Conservation (phyloP, 2,797 vertebrate species). For the Pygocentrus nattereri region DNA sequence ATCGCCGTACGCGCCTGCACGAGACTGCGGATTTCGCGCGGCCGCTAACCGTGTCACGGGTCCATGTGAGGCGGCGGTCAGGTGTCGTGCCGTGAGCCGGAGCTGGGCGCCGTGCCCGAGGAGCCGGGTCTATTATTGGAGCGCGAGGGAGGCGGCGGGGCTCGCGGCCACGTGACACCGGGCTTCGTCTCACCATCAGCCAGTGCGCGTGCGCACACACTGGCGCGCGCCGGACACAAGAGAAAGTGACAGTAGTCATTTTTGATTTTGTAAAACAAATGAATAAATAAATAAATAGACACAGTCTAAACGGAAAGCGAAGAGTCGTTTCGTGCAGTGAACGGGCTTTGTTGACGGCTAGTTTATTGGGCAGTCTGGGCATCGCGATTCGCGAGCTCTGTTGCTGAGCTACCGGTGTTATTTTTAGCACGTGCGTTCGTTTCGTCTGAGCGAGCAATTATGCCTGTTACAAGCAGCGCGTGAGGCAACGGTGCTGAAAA, state of each 20-base stretch:
- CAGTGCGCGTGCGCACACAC: slow-evolving; percentile 68
- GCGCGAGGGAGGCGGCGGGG: slow-evolving; percentile 74
- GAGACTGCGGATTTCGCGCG: slow-evolving; percentile 75
- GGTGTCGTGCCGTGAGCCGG: slow-evolving; percentile 78
- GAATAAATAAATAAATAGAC: too few species aligned
- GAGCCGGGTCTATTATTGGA: slow-evolving; percentile 81
- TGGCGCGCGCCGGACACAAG: slow-evolving; percentile 36
- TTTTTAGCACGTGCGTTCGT: slow-evolving; percentile 68
- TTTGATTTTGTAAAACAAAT: neutral
- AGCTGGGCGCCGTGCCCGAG: slow-evolving; percentile 76
- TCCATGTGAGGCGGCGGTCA: slow-evolving; percentile 85
- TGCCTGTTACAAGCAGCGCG: slow-evolving; percentile 53
- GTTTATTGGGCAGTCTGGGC: slow-evolving; percentile 12
- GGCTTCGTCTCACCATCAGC: slow-evolving; percentile 61
- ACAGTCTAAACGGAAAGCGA: neutral
- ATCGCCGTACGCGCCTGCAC: slow-evolving; percentile 67
- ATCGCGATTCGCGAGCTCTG: slow-evolving; percentile 47
- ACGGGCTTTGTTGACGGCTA: slow-evolving; percentile 1
- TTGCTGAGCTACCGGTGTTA: slow-evolving; percentile 68
- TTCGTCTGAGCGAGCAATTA: slow-evolving; percentile 62
- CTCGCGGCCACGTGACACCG: slow-evolving; percentile 79
- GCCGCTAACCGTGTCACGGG: slow-evolving; percentile 77
- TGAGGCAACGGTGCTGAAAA: slow-evolving; percentile 58
- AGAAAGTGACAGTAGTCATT: slow-evolving; percentile 8
- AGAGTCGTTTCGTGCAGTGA: neutral